Evolutionary conservation across 2,797 vertebrate genomes (phyloP).

Genomic region (Rousettus madagascariensis): DNA sequence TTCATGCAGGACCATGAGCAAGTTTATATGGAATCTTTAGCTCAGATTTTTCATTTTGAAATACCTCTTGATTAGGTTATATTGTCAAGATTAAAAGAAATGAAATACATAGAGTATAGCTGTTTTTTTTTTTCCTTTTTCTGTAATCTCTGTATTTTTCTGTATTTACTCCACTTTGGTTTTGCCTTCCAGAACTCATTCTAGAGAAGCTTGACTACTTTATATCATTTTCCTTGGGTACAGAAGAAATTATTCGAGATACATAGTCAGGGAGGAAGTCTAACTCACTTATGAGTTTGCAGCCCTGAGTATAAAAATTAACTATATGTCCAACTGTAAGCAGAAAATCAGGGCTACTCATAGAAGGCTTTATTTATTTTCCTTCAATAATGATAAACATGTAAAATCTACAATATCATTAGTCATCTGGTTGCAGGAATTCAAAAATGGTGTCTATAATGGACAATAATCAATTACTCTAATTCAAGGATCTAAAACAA

Average conservation of each 20-base stretch:
- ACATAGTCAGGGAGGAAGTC: neutral
- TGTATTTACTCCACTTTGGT: neutral
- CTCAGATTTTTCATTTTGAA: neutral
- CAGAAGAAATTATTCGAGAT: neutral
- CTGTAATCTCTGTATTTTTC: neutral
- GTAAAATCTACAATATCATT: neutral
- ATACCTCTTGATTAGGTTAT: neutral
- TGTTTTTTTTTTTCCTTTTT: neutral
- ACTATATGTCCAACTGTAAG: neutral
- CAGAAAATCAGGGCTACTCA: neutral
- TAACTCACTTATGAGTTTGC: neutral
- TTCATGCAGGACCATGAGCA: neutral
- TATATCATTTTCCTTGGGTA: neutral
- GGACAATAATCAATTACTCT: neutral
- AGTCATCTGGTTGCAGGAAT: neutral
- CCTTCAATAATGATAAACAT: neutral
- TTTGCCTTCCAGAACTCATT: neutral
- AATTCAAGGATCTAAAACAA: conserved; percentile 6
- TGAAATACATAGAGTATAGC: neutral
- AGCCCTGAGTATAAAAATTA: neutral
- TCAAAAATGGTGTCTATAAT: neutral
- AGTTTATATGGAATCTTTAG: conserved; percentile 5
- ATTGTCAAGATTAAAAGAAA: neutral
- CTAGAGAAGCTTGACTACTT: neutral
- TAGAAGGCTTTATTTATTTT: neutral